A percentile compares a stretch with the other conserved stretches of the same genome.
Conservation (phyloP, 2,797 vertebrate species). For the Onychomys torridus region DNA sequence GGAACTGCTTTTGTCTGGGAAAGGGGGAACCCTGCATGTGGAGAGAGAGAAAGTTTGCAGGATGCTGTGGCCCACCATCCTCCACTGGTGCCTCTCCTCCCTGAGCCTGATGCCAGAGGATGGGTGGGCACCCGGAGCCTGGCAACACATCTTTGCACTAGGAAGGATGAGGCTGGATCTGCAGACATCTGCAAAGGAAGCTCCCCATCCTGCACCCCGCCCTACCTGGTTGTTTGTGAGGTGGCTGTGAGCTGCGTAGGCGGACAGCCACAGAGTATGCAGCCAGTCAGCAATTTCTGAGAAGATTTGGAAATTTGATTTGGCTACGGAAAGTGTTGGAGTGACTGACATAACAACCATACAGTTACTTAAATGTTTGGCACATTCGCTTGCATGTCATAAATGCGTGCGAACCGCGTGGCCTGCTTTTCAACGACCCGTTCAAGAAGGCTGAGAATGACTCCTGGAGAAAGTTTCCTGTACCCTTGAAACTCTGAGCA, state of each 20-base stretch:
- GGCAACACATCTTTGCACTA: neutral
- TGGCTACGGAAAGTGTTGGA: neutral
- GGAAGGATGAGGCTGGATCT: neutral
- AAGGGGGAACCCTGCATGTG: neutral
- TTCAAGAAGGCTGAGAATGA: neutral
- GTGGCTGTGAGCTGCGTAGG: slow-evolving; percentile 38
- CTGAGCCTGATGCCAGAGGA: neutral
- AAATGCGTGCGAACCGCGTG: neutral
- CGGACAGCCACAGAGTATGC: neutral
- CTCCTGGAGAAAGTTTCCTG: neutral
- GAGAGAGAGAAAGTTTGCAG: neutral
- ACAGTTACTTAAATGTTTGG: neutral
- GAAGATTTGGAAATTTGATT: slow-evolving; percentile 55
- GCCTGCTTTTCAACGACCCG: neutral
- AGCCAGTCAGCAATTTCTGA: slow-evolving; percentile 43
- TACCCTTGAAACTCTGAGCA: neutral
- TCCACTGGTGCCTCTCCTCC: neutral
- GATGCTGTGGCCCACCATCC: neutral
- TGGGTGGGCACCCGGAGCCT: neutral
- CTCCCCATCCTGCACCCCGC: fast-evolving
- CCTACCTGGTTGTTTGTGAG: neutral
- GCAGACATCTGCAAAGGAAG: neutral
- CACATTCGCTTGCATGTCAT: neutral
- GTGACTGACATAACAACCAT: slow-evolving; percentile 38
- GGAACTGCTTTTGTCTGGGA: slow-evolving; percentile 43